These are phyloP conservation scores for Hemaris fuciformis DNA, from an alignment of 2,888 invertebrate species.

Conservation along the genomic window DNA sequence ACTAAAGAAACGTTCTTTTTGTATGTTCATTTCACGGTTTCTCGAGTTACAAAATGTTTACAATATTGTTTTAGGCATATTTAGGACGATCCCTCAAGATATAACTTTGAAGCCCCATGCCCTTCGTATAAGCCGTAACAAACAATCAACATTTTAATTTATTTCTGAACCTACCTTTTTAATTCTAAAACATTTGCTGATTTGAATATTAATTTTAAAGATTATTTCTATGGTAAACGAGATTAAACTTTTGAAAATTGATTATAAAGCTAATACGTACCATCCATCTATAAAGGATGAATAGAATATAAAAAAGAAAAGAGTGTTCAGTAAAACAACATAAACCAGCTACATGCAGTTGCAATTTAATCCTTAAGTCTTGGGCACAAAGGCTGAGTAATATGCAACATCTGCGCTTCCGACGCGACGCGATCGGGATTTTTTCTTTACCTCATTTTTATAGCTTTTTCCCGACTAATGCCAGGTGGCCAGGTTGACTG, in stretches of 20 bases:
- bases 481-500: neutral
- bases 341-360: neutral
- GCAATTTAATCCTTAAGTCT: neutral
- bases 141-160: too few relatives aligned
- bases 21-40: neutral
- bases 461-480: neutral
- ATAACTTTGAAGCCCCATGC: neutral
- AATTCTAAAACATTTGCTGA: too few relatives aligned
- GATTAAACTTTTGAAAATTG: too few relatives aligned
- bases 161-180: too few relatives aligned
- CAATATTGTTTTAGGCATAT: neutral
- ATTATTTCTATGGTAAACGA: too few relatives aligned
- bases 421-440: neutral
- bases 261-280: neutral
- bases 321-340: neutral
- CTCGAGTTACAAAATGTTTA: neutral
- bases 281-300: neutral
- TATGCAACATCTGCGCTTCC: neutral
- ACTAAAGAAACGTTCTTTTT: neutral
- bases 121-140: neutral
- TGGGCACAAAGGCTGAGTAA: neutral
- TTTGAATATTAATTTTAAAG: too few relatives aligned
- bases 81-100: neutral
- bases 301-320: neutral
- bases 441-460: constrained; percentile 6